Evolutionary conservation across 2,888 invertebrate genomes (phyloP).

Genomic region (Xestia xanthographa): DNA sequence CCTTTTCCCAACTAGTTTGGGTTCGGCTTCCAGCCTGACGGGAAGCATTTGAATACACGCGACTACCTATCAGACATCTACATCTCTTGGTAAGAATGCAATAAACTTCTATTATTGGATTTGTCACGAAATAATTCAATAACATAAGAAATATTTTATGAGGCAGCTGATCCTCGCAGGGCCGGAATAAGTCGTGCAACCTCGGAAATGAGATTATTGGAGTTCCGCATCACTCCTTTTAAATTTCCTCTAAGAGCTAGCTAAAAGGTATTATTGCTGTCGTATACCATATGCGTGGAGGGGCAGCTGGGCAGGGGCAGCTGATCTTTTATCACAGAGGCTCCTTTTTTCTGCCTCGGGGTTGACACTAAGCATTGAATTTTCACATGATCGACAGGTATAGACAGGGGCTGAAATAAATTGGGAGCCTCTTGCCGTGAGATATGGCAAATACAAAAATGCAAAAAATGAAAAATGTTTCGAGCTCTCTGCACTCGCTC

Average conservation of each 20-base stretch:
- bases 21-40: not conserved
- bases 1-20: not conserved
- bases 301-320: no score
- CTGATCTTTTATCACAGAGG: no score
- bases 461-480: not conserved
- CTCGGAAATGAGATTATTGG: constrained; percentile 20
- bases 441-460: not conserved
- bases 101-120: not conserved
- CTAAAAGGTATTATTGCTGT: not conserved
- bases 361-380: not conserved
- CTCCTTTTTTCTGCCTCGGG: no score
- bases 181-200: not conserved
- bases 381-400: not conserved
- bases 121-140: constrained; percentile 7
- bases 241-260: not conserved
- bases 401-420: not conserved
- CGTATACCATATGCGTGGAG: not conserved
- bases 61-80: not conserved
- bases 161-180: not conserved
- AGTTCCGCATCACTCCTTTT: not conserved
- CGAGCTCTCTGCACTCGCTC: not conserved
- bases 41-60: not conserved
- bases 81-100: not conserved
- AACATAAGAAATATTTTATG: not conserved
- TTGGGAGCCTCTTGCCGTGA: not conserved